These are phyloP conservation scores for Micrasema minimum DNA, from an alignment of 1,140 invertebrate genomes.

Conservation along the genomic window DNA sequence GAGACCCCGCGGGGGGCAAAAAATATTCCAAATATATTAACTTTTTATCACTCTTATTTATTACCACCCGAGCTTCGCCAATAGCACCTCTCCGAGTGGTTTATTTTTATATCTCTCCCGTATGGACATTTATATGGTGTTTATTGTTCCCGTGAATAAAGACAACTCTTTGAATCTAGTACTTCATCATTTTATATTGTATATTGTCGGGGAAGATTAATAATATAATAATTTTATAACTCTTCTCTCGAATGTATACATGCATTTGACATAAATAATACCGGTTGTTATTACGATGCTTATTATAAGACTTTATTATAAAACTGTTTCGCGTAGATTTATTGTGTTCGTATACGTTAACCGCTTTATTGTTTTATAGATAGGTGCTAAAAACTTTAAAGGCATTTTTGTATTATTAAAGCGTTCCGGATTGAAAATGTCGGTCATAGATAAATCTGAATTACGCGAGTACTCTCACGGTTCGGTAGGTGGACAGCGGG, in stretches of 20 bases:
- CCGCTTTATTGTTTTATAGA: constrained; percentile 10
- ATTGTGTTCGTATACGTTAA: background rate
- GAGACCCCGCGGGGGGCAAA: constrained; percentile 38
- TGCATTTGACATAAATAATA: too few species aligned
- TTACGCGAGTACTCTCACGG: background rate
- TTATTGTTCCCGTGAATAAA: constrained; percentile 37
- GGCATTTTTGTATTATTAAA: background rate
- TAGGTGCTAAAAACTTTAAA: background rate
- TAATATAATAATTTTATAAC: constrained; percentile 13
- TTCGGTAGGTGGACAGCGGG: background rate
- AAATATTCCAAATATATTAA: constrained; percentile 33
- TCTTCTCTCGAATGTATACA: too few species aligned
- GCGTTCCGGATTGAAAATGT: background rate
- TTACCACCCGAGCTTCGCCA: constrained; percentile 30
- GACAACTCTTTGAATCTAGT: constrained; percentile 36
- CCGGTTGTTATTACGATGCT: too few species aligned
- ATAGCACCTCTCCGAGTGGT: constrained; percentile 18
- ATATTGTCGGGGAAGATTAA: constrained; percentile 22
- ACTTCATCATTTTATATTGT: constrained; percentile 29
- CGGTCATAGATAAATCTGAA: background rate
- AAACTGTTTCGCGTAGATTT: too few species aligned
- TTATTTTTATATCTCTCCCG: constrained; percentile 36
- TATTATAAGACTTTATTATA: too few species aligned
- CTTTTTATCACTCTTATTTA: constrained; percentile 51
- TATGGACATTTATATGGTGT: constrained; percentile 36